Evolutionary conservation across 2,797 vertebrate genomes (phyloP).

Genomic region (Apodemus agrarius): DNA sequence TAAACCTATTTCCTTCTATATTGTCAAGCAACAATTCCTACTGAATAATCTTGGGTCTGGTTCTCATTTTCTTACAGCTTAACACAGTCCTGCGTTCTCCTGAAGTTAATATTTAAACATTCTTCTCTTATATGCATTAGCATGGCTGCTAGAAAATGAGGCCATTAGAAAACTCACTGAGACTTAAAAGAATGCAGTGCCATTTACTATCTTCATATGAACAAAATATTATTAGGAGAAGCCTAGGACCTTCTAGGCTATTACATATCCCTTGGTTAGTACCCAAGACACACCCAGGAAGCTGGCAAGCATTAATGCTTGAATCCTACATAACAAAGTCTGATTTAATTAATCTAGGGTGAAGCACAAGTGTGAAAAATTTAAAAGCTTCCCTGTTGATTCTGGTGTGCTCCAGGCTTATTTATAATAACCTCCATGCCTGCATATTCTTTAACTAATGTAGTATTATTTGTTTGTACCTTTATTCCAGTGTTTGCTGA

Average conservation of each 20-base stretch:
- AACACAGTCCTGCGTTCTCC: background rate
- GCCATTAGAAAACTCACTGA: background rate
- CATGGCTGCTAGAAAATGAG: background rate
- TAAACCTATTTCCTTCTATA: conserved; percentile 4
- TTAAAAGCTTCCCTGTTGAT: conserved; percentile 56
- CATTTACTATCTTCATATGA: conserved; percentile 21
- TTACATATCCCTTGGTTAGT: background rate
- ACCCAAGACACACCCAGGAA: conserved; percentile 9
- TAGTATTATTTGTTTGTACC: conserved; percentile 50
- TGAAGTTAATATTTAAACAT: background rate
- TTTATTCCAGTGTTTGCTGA: conserved; percentile 41
- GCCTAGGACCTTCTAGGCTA: background rate
- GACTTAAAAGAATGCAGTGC: background rate
- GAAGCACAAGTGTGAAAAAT: background rate
- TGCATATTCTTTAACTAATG: conserved; percentile 53
- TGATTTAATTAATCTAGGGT: conserved; percentile 53
- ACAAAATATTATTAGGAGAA: conserved; percentile 29
- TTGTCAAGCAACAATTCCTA: conserved; percentile 28
- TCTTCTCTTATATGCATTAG: background rate
- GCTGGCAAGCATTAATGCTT: background rate
- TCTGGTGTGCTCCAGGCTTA: conserved; percentile 40
- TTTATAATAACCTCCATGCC: conserved; percentile 24
- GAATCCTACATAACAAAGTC: background rate
- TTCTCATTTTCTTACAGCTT: conserved; percentile 28
- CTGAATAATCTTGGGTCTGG: background rate